Evolutionary conservation across 2,113 vertebrate species (phyloP).

Genomic region (Phaethornis superciliosus): DNA sequence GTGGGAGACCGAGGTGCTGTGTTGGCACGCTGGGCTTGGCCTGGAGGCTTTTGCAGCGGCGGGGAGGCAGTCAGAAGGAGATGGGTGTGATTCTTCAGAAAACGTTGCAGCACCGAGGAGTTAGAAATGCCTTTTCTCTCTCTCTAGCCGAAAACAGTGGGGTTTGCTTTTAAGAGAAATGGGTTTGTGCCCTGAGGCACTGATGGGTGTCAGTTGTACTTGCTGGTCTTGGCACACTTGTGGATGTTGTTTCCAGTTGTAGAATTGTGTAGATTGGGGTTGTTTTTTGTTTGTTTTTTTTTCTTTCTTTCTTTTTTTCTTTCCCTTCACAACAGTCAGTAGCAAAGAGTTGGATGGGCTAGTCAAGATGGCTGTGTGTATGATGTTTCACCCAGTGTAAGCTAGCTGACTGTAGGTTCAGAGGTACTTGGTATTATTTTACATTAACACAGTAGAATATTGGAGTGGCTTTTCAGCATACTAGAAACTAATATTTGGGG

Average conservation of each 20-base stretch:
- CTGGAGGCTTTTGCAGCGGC: accelerated
- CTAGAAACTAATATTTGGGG: background rate
- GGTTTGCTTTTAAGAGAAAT: background rate
- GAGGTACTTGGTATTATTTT: background rate
- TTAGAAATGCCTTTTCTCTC: background rate
- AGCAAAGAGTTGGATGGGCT: background rate
- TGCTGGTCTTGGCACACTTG: background rate
- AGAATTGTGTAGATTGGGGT: background rate
- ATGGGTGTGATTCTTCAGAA: background rate
- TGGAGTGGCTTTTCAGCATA: background rate
- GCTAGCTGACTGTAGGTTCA: background rate
- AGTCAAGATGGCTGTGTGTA: background rate
- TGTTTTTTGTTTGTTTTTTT: background rate
- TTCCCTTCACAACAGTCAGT: background rate
- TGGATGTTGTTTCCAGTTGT: background rate
- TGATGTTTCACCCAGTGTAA: background rate
- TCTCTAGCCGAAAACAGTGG: background rate
- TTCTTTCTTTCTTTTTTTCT: accelerated
- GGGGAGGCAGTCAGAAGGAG: background rate
- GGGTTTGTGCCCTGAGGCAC: background rate
- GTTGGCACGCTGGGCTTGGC: accelerated
- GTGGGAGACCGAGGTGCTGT: accelerated
- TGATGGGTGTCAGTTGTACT: background rate
- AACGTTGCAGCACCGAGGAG: background rate
- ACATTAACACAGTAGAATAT: background rate